Percentiles rank a stretch among this genome's conserved stretches.
phyloP scores from a whole-genome alignment of 1,140 invertebrate species.

The Drosophila arizonae region DNA sequence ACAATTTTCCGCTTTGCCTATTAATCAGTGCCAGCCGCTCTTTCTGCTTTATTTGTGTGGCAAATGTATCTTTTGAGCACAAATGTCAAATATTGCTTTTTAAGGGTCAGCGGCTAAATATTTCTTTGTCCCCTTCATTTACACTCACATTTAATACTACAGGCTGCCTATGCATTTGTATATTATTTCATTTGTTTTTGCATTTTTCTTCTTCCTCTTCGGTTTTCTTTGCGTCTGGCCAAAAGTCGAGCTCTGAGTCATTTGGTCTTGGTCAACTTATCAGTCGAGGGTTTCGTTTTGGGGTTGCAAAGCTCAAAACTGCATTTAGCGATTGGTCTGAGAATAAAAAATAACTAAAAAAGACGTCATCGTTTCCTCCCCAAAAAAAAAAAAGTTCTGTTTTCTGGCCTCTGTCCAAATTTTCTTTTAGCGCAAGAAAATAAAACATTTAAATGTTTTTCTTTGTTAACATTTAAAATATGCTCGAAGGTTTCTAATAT shows the following conservation, averaged over 20 bases:
- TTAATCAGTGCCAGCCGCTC: background rate
- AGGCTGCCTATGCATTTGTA: slow-evolving; percentile 38
- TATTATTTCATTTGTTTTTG: slow-evolving; percentile 50
- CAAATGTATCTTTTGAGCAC: slow-evolving; percentile 76
- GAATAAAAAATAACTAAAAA: background rate
- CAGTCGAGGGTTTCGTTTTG: background rate
- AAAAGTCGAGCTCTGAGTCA: slow-evolving; percentile 53
- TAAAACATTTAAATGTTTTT: too few species aligned
- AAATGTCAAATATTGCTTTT: slow-evolving; percentile 81
- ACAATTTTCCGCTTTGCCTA: background rate
- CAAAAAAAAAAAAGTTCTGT: background rate
- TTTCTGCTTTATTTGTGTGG: slow-evolving; percentile 22
- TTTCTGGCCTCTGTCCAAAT: background rate
- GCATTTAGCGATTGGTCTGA: slow-evolving; percentile 35
- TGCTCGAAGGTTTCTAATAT: too few species aligned
- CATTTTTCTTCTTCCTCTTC: slow-evolving; percentile 47
- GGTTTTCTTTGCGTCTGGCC: slow-evolving; percentile 18
- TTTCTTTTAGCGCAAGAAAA: background rate
- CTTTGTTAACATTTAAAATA: too few species aligned
- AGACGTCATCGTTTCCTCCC: slow-evolving; percentile 20
- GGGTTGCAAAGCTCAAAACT: slow-evolving; percentile 48
- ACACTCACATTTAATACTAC: background rate
- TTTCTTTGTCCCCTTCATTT: slow-evolving; percentile 31
- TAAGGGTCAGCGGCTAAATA: slow-evolving; percentile 72
- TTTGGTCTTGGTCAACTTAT: slow-evolving; percentile 36